Base-by-base conservation (phyloP, 2,888 invertebrate genomes). In the Drosophila gaucha region DNA sequence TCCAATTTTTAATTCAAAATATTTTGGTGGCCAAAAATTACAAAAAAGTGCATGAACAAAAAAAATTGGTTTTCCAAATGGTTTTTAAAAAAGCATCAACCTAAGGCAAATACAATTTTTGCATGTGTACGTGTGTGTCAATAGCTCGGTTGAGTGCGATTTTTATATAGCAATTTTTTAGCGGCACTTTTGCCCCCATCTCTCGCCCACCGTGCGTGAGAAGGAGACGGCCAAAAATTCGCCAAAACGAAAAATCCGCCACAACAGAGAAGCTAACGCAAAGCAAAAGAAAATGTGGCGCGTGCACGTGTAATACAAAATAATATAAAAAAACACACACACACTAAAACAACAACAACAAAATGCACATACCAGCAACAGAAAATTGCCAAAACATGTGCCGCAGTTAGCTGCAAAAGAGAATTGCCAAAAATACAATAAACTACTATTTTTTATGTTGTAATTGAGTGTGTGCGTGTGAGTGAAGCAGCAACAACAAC, bases 301-400 rank as follows among this genome's bases (percentile, higher is more conserved):
- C 83, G 79, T 71, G 86, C 88, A 88, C 83, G 88, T 87, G 82
- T 88, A 69, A 70, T 43, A 60, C 31, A 46, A 47, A 43, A 35
- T 30, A 55, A 50, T 41, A 71, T 22, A 30, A 49, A 38, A 30
- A 35, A 39, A 33, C 14, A 31, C 31, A 14, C 18, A 44, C 16
- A 58, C 47, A 55, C 18, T 39, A 39, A 39, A 22, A 22, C 39
- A 39, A 39, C 41, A 52, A 51, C 60, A 62, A 67, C 67, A 86
- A 79, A 67, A 72, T 69, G 79, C 70, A 58, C 64, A 50, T 43
- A 78, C 47, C 57, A 76, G 58, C 55, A 76, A 60, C 71, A 73
- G 70, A 65, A 72, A 69, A 59, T 77, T 60, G 67, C 84, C 51
- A 73, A 77, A 80, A 59, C 71, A 77, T 73, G 69, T 80, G 68